A percentile compares a stretch with the other conserved stretches of the same genome.
Evolutionary conservation across 2,797 vertebrate species (phyloP).

Genomic region (Halcyon chelicuti): DNA sequence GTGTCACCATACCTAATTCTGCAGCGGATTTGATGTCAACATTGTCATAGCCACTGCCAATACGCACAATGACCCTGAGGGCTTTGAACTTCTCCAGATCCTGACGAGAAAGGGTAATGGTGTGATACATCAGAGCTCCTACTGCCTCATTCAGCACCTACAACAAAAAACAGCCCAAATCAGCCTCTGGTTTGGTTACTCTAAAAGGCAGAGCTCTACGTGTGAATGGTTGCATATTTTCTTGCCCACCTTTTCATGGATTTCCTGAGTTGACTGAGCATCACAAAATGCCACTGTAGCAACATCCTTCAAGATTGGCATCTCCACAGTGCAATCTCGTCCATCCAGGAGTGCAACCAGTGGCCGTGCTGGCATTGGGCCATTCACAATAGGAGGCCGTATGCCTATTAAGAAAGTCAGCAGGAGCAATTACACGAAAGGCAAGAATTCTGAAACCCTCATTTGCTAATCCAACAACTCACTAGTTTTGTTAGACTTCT

Average conservation of each 20-base stretch:
- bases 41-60: slow-evolving; percentile 91
- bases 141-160: slow-evolving; percentile 92
- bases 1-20: slow-evolving; percentile 83
- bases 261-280: slow-evolving; percentile 92
- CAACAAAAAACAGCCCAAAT: not conserved
- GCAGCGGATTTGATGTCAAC: slow-evolving; percentile 91
- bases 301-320: slow-evolving; percentile 91
- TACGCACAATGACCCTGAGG: slow-evolving; percentile 89
- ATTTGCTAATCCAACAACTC: not conserved
- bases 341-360: slow-evolving; percentile 88
- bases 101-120: slow-evolving; percentile 90
- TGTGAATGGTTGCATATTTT: not conserved
- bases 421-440: not conserved
- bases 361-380: slow-evolving; percentile 88
- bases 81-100: slow-evolving; percentile 93
- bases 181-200: not conserved
- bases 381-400: slow-evolving; percentile 89
- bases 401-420: slow-evolving; percentile 80
- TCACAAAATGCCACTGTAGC: slow-evolving; percentile 92
- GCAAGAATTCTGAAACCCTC: not conserved
- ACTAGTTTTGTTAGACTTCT: not conserved
- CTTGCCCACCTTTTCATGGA: slow-evolving; percentile 87
- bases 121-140: slow-evolving; percentile 91
- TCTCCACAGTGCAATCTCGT: slow-evolving; percentile 89
- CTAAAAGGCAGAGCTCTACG: not conserved